Conservation (phyloP, 2,888 invertebrate genomes). For the Perithous albicinctus region DNA sequence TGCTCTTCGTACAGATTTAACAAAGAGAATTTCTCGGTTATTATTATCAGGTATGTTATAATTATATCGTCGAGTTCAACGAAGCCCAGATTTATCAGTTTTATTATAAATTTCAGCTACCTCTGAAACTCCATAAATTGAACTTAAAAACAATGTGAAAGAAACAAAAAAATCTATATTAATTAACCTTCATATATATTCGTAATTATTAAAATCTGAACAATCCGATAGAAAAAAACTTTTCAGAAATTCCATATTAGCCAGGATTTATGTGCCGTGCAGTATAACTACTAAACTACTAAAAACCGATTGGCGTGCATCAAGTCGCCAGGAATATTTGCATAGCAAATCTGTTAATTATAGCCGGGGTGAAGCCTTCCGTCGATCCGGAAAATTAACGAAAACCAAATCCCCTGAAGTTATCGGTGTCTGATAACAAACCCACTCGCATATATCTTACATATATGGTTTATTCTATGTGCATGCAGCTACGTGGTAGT, state of each 20-base stretch:
- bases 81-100: neutral
- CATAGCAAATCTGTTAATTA: slow-evolving; percentile 58
- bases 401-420: slow-evolving; percentile 64
- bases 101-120: neutral
- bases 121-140: neutral
- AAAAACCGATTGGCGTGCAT: slow-evolving; percentile 18
- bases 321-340: slow-evolving; percentile 30
- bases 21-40: slow-evolving; percentile 41
- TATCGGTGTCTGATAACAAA: slow-evolving; percentile 68
- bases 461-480: slow-evolving; percentile 1
- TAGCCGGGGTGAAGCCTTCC: slow-evolving; percentile 47
- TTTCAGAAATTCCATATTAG: neutral
- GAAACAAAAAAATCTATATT: neutral
- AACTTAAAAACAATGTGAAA: neutral
- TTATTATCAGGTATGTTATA: slow-evolving; percentile 22
- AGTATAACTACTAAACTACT: slow-evolving; percentile 3
- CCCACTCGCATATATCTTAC: slow-evolving; percentile 28
- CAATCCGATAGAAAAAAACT: neutral
- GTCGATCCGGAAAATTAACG: slow-evolving; percentile 63
- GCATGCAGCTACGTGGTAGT: neutral
- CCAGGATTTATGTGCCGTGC: neutral
- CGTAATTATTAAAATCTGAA: neutral
- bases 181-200: neutral
- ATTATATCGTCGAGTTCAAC: neutral
- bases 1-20: too few species aligned